A percentile compares a stretch with the other conserved stretches of the same genome.
phyloP scores from a whole-genome alignment of 2,113 vertebrate species.

The Phrynosoma platyrhinos region DNA sequence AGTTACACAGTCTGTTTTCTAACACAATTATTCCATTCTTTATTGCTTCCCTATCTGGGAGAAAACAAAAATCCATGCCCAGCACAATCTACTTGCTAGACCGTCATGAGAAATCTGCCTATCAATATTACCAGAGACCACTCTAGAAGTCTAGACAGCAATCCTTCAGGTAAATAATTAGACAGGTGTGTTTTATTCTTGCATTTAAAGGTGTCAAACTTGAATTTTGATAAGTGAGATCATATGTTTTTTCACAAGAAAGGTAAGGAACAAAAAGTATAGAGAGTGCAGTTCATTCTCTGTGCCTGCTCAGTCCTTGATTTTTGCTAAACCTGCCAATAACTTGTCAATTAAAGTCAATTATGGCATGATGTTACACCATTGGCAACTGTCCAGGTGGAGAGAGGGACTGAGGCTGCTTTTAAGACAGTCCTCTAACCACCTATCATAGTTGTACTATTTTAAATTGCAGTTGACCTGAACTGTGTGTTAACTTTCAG shows the following conservation, averaged over 20 bases:
- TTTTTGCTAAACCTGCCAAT: constrained; percentile 34
- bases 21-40: not conserved
- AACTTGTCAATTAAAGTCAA: constrained; percentile 23
- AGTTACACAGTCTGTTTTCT: not conserved
- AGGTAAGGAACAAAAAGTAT: not conserved
- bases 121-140: constrained; percentile 23
- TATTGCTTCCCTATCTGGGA: too few relatives aligned
- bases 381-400: not conserved
- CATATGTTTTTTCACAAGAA: constrained; percentile 23
- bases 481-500: not conserved
- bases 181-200: constrained; percentile 29
- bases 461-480: constrained; percentile 2
- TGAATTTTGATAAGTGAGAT: constrained; percentile 19
- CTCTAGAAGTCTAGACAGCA: constrained; percentile 33
- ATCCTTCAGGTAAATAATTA: constrained; percentile 56
- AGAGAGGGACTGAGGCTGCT: not conserved
- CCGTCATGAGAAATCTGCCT: constrained; percentile 27
- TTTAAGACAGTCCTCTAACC: not conserved
- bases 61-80: not conserved
- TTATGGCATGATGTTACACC: constrained; percentile 12
- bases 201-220: constrained; percentile 6
- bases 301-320: not conserved
- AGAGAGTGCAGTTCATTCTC: not conserved
- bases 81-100: not conserved
- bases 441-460: not conserved